Evolutionary conservation across 2,797 vertebrate species (phyloP), one percentile per base, ranked within the genome.

Genomic region (Antennarius maculatus): DNA sequence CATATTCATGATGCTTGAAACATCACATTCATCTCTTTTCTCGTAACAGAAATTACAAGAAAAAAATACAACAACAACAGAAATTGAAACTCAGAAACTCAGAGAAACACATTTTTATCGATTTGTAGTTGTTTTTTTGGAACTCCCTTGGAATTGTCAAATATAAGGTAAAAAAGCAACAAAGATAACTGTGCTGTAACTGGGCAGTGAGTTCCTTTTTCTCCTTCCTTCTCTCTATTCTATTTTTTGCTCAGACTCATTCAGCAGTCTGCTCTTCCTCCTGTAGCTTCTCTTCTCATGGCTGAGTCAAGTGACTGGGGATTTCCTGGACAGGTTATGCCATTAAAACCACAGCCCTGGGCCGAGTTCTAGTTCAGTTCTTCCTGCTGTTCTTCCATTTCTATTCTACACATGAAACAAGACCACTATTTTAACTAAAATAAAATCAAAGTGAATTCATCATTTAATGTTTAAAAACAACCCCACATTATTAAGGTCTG

Each of bases 281-380:
- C 62, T 58, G 49, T 62, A n/a, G 7, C 15, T 43, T 34, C 41
- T 54, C 55, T 23, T 48, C 47, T 59, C 34, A 37, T 37, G 46
- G 53, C 53, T 82, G 78, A 87, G 77, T 85, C 86, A 86, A 65
- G 46, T 86, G 83, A 84, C 72, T 0, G 76, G 83, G 77, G 71
- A 62, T 81, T 91, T 90, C 86, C 87, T 71, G 81, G 17, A 71
- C 74, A 58, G 62, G 54, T 79, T 73, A 74, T 49, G 23, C 49
- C 28, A 14, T 37, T 67, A 54, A 76, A 69, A 71, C 58, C 60
- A 8, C 73, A 64, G 66, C 8, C 34, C 54, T 58, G 34, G 15
- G 54, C 46, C n/a, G 49, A 2, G 27, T 37, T 62, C 17, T 45
- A 1, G 31, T 71, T 12, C 39, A 4, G 23, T 23, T 23, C 23